Evolutionary conservation across 2,797 vertebrate genomes (phyloP), one percentile per base, ranked within the genome.

Genomic region (Antennarius maculatus): DNA sequence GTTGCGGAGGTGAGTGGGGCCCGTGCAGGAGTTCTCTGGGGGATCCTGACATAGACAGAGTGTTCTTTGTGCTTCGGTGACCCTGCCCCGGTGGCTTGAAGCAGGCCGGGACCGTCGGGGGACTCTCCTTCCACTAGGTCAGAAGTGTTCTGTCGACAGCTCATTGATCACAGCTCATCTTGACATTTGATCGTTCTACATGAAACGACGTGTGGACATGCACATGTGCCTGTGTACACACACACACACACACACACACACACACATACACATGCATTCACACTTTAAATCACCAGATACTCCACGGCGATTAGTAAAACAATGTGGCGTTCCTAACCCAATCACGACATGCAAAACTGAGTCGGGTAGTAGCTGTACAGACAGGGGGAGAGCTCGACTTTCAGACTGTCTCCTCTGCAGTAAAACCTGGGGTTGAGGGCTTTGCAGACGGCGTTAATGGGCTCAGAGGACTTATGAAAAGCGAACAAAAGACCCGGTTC

Each of bases 121-220:
- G 92, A 91, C 86, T 85, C 77, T 73, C 90, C 89, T 92, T 92
- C 89, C 90, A 89, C 86, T 83, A 79, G 91, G 90, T 91, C 92
- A 93, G 90, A 93, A 94, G 93, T 94, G 93, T 93, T 91, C 92
- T 94, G 93, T 94, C 93, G 88, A 92, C 93, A 93, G 91, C 88
- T 91, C 92, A 92, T 93, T 91, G 92, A 94, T 94, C 93, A 93
- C 90, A 92, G 91, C 91, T 92, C 93, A 93, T 93, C 93, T 89
- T 90, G 92, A 91, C 89, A 93, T 89, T 86, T 81, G 88, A 92
- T 88, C 87, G 61, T 79, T 78, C 74, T 67, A 84, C 66, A 48
- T 61, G 74, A 85, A 81, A 77, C 56, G 58, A 71, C 50, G 77
- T 74, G 73, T 65, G 71, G 77, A 80, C 37, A 11, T 8, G 37